Percentiles rank a stretch among this genome's conserved stretches.
Conservation (phyloP, 2,797 vertebrate species). For the Clarias laeviceps region DNA sequence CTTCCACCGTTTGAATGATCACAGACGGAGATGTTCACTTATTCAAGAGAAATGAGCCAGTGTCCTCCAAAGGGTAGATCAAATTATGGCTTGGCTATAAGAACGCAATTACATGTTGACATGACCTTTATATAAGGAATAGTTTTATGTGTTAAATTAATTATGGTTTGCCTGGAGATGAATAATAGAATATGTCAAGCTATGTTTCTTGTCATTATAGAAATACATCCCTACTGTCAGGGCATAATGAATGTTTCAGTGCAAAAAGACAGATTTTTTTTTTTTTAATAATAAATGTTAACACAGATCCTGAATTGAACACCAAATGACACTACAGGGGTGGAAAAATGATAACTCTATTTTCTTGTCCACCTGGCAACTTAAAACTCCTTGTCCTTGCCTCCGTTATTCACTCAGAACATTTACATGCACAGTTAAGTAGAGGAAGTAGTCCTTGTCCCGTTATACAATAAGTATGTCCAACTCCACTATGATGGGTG, state of each 20-base stretch:
- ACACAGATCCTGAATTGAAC: background rate
- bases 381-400: background rate
- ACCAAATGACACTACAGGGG: background rate
- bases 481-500: no score
- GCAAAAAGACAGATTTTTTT: background rate
- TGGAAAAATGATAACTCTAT: background rate
- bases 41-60: background rate
- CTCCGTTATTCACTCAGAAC: background rate
- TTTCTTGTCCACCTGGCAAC: background rate
- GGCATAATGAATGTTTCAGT: background rate
- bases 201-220: slow-evolving; percentile 17
- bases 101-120: background rate
- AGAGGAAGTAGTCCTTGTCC: no score
- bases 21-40: slow-evolving; percentile 27
- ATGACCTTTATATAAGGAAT: background rate
- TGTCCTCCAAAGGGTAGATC: background rate
- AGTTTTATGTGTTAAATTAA: background rate
- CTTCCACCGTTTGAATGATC: slow-evolving; percentile 23
- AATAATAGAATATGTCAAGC: background rate
- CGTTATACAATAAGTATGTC: no score
- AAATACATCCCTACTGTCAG: slow-evolving; percentile 7
- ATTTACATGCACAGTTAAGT: no score
- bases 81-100: background rate
- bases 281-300: background rate
- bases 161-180: background rate